Base-by-base conservation (phyloP, 2,797 vertebrate species). In the Cynodonichthys magdalenae region DNA sequence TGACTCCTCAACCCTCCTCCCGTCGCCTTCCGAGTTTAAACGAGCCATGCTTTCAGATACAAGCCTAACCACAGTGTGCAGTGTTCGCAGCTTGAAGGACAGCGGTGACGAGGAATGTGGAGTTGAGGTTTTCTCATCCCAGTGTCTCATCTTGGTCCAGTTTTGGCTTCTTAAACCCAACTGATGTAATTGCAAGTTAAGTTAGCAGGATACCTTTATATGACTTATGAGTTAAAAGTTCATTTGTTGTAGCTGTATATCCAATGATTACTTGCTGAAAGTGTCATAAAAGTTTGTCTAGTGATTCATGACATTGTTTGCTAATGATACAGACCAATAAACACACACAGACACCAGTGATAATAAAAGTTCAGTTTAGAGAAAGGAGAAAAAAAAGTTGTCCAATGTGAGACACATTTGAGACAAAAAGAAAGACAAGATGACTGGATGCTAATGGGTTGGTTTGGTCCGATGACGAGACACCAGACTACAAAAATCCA, bases 391-490 rank as follows among this genome's bases (percentile, higher is more conserved):
- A 48, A 12, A 20, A 20, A 4, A 48, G 24, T 15, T 64, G 68
- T 79, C 70, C 80, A 83, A 82, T 63, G 29, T 48, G 51, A 82
- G 84, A 77, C 80, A 73, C 72, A 83, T 82, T 77, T 65, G 69
- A 88, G 74, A 81, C 66, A 64, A 63, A 70, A 17, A 59, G 48
- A 55, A 34, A 59, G 68, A 80, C 42, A 67, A 69, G 83, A 82
- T 84, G 79, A 66, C 86, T 74, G 86, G 86, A 89, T 77, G 69
- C 15, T 50, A 88, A 89, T 81, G 89, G 90, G 91, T 78, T 80
- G 84, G 80, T 77, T 81, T 9, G 36, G 75, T 80, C 83, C 78
- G 75, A 83, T 63, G 84, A 82, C 75, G 77, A 90, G 87, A 88
- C 87, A 85, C 69, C 81, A 85, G 85, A 82, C 83, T 71, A 75